Percentiles rank a stretch among this genome's conserved stretches.
Conservation (phyloP, 1,140 invertebrate species). For the Caenorhabditis latens region DNA sequence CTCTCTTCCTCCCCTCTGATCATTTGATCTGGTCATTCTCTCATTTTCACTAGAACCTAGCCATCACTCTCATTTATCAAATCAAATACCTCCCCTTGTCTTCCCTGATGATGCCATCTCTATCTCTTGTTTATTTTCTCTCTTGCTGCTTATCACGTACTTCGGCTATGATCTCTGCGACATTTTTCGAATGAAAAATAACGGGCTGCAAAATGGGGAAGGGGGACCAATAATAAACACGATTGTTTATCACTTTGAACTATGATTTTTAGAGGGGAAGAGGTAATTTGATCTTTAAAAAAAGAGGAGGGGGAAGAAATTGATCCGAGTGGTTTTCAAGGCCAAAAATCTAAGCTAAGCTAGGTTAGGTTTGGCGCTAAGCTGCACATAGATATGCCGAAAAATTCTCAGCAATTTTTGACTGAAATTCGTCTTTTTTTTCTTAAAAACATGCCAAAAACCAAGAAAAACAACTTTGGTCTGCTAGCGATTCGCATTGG, state of each 20-base stretch:
- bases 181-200: too few species aligned
- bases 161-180: not conserved
- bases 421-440: too few species aligned
- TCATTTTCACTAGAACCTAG: too few species aligned
- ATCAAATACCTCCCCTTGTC: not conserved
- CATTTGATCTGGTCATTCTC: slow-evolving; percentile 17
- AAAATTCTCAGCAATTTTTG: too few species aligned
- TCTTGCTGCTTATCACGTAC: not conserved
- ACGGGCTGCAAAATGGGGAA: too few species aligned
- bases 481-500: too few species aligned
- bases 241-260: slow-evolving; percentile 1
- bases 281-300: not conserved
- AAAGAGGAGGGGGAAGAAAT: not conserved
- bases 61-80: not conserved
- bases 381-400: too few species aligned
- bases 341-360: too few species aligned
- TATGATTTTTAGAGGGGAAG: not conserved
- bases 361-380: too few species aligned
- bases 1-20: not conserved
- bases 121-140: slow-evolving; percentile 28
- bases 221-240: not conserved
- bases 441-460: too few species aligned
- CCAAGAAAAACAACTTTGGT: too few species aligned
- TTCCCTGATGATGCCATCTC: not conserved
- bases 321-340: not conserved